Conservation (phyloP, 2,888 invertebrate species). For the Rhingia rostrata region DNA sequence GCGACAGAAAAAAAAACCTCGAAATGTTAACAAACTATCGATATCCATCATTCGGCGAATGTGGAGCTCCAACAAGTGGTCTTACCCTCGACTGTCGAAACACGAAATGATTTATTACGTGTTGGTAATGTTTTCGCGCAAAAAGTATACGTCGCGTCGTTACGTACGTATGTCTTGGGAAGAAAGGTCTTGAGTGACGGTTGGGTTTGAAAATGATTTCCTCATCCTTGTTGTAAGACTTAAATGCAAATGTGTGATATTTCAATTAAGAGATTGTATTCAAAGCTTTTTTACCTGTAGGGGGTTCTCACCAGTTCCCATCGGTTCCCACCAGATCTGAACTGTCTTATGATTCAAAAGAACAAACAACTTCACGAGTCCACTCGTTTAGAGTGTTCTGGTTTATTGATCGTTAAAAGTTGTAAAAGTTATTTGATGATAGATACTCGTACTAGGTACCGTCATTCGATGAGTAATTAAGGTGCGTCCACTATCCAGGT, state of each 20-base stretch:
- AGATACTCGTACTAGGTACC: background rate
- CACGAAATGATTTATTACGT: slow-evolving; percentile 52
- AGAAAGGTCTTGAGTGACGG: background rate
- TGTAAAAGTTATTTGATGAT: slow-evolving; percentile 1
- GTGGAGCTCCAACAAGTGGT: slow-evolving; percentile 32
- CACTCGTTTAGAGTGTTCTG: slow-evolving; percentile 2
- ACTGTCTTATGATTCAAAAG: background rate
- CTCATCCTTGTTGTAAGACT: slow-evolving; percentile 20
- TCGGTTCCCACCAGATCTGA: too few species aligned
- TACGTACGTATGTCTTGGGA: background rate
- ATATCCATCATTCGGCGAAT: slow-evolving; percentile 13
- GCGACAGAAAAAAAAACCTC: background rate
- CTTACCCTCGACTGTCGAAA: slow-evolving; percentile 47
- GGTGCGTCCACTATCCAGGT: slow-evolving; percentile 1
- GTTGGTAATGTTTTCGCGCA: slow-evolving; percentile 18
- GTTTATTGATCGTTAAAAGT: slow-evolving; percentile 20
- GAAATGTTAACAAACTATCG: slow-evolving; percentile 12
- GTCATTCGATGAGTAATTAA: slow-evolving; percentile 5
- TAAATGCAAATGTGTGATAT: slow-evolving; percentile 22
- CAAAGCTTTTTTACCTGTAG: too few species aligned
- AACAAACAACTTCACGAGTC: background rate
- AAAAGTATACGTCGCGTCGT: background rate
- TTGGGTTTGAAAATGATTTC: slow-evolving; percentile 26
- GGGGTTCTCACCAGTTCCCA: too few species aligned
- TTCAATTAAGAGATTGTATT: slow-evolving; percentile 12